Evolutionary conservation across 2,113 vertebrate species (phyloP).

Genomic region (Lasiurus cinereus): DNA sequence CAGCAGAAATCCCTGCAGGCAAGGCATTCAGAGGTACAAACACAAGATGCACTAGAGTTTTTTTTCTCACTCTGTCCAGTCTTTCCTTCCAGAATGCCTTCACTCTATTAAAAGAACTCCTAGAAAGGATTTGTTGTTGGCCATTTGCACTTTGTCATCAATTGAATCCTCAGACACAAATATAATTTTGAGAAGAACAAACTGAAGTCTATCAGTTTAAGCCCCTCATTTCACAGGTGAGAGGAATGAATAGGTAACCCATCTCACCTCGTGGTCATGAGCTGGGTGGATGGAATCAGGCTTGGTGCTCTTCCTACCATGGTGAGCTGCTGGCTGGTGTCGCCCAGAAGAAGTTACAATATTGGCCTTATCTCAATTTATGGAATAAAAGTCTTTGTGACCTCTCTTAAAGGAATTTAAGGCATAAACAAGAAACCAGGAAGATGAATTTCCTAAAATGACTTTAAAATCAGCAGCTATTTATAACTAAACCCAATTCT

Average conservation of each 20-base stretch:
- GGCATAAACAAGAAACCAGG: not conserved
- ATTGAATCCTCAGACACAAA: not conserved
- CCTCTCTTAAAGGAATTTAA: not conserved
- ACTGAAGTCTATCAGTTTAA: not conserved
- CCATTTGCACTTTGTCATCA: not conserved
- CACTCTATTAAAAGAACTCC: not conserved
- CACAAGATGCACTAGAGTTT: not conserved
- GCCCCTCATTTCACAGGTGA: not conserved
- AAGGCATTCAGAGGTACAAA: not conserved
- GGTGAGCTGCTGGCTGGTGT: not conserved
- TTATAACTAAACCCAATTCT: not conserved
- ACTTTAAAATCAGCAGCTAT: slow-evolving; percentile 18
- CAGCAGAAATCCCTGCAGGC: not conserved
- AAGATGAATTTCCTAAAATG: slow-evolving; percentile 37
- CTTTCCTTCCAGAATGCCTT: not conserved
- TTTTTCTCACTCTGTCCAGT: not conserved
- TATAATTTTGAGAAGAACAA: not conserved
- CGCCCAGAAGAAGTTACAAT: not conserved
- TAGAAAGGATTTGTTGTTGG: not conserved
- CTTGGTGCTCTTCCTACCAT: not conserved
- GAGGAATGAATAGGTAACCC: not conserved
- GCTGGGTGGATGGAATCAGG: not conserved
- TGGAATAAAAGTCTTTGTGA: not conserved
- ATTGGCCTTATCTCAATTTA: slow-evolving; percentile 19
- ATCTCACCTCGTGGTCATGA: not conserved